Base-by-base conservation (phyloP, 1,140 invertebrate genomes). In the Colletes latitarsis region DNA sequence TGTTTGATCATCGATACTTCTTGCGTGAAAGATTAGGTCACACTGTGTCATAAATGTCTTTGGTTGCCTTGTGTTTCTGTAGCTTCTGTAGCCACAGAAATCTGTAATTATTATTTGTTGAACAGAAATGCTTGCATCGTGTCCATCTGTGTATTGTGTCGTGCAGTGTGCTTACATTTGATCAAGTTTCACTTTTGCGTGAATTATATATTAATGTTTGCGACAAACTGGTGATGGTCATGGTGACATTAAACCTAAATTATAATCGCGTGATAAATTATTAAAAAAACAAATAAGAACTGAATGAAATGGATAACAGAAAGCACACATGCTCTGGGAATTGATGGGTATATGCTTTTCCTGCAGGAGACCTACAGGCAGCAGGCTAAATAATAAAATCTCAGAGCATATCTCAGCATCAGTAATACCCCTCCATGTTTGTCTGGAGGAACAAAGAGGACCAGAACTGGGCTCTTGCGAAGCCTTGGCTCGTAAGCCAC, bases 301-400 rank as follows among this genome's bases (percentile, higher is more conserved):
- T 78, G 41, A 12, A 70, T 79, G 82, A 86, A 69, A 90, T 92
- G 89, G 89, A 89, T 89, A 84, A 89, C 77, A 87, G 73, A 66
- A 79, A 86, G 81, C 83, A 91, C 90, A 88, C 89, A 91, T 93
- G 92, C 88, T 91, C 85, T 88, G 90, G 88, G 89, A 92, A 93
- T 93, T 93, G 92, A 94, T 94, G 93, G 92, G 93, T 93, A 90
- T 94, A 93, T 94, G 93, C 92, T 94, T 93, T 92, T 93, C 93
- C 91, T 93, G 93, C 91, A 94, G 93, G 92, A 93, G 91, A 93
- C 92, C 93, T 84, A 91, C 92, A 69, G 92, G 89, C 78, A 92
- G 90, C 90, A 91, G 90, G 86, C 88, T 93, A 81, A 93, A 93
- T 83, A 92, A 91, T 84, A 93, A 94, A 89, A 93, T 93, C 88